Percentiles rank a stretch among this genome's conserved stretches.
Conservation (phyloP, 2,888 invertebrate species). For the Trileptium ribeirensis region DNA sequence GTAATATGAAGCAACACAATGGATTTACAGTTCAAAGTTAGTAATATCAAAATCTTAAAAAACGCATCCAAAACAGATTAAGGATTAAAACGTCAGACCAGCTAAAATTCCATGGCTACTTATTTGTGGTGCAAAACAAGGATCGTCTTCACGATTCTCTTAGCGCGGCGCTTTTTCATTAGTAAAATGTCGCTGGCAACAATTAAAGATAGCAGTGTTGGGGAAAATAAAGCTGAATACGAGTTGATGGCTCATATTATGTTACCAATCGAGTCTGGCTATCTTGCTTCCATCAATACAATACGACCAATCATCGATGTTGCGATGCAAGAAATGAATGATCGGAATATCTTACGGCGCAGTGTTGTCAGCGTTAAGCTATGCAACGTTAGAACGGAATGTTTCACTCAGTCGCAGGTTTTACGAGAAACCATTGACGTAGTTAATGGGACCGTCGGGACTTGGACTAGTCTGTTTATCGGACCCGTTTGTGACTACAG, state of each 20-base stretch:
- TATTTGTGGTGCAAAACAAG: no score
- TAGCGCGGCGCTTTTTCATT: no score
- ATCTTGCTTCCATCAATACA: neutral
- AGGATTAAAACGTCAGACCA: no score
- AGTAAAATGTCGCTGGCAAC: no score
- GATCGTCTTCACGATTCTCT: no score
- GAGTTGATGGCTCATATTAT: neutral
- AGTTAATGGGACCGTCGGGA: neutral
- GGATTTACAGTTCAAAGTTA: no score
- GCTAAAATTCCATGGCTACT: no score
- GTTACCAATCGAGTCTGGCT: neutral
- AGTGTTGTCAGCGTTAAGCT: neutral
- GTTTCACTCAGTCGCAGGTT: neutral
- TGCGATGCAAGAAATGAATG: neutral
- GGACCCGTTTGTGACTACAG: neutral
- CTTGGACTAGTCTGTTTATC: neutral
- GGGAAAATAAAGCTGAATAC: no score
- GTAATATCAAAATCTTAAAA: no score
- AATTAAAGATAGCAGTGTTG: no score
- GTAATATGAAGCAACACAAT: no score
- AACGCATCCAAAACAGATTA: no score
- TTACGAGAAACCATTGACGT: neutral
- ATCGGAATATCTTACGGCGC: neutral
- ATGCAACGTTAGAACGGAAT: neutral
- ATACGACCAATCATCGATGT: neutral